A percentile compares a stretch with the other conserved stretches of the same genome.
These are phyloP conservation scores for Pygoscelis antarcticus DNA, from an alignment of 2,113 vertebrate species.

Conservation along the genomic window DNA sequence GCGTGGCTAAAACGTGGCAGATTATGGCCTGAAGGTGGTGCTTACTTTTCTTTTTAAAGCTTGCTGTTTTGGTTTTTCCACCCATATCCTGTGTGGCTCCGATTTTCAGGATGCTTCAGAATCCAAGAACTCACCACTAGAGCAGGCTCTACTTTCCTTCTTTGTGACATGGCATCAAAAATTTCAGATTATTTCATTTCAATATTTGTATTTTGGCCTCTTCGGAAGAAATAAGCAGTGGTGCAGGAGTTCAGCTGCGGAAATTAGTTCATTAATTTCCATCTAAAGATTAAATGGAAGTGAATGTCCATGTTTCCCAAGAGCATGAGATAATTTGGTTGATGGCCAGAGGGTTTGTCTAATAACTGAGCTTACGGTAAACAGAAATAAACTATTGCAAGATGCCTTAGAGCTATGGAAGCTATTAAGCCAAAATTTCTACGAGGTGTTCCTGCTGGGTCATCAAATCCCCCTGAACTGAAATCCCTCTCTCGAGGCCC, in stretches of 20 bases:
- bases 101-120: not conserved
- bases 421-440: not conserved
- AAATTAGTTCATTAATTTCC: not conserved
- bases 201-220: not conserved
- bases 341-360: not conserved
- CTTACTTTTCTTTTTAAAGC: not conserved
- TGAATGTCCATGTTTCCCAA: not conserved
- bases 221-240: not conserved
- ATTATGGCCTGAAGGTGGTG: not conserved
- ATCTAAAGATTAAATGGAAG: not conserved
- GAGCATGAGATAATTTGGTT: not conserved
- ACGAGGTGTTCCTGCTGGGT: not conserved
- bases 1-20: not conserved
- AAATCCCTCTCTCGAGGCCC: not conserved
- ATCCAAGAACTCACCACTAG: not conserved
- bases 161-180: not conserved
- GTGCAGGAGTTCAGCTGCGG: not conserved
- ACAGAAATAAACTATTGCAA: not conserved
- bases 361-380: not conserved
- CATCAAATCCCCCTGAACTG: not conserved
- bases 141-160: not conserved
- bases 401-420: not conserved
- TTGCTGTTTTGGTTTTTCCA: not conserved
- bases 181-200: not conserved
- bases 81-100: accelerated